These are phyloP conservation scores for Drosophila quadrilineata DNA, from an alignment of 1,140 invertebrate genomes.

Conservation along the genomic window DNA sequence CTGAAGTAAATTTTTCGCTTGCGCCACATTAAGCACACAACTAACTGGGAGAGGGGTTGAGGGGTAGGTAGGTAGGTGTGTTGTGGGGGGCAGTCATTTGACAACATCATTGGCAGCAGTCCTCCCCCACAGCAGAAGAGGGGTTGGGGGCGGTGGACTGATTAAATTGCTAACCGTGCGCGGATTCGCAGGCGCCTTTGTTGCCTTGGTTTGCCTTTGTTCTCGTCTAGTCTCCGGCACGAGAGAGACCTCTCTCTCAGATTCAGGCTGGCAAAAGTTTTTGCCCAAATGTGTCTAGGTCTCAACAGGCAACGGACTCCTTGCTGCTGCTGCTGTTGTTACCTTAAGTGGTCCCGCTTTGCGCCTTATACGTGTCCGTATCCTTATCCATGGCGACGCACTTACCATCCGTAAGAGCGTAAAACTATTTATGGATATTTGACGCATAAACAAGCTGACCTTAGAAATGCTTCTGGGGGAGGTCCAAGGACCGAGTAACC, in stretches of 20 bases:
- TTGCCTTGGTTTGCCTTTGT: constrained; percentile 60
- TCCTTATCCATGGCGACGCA: constrained; percentile 24
- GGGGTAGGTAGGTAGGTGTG: neutral
- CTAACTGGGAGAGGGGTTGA: neutral
- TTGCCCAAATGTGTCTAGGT: constrained; percentile 69
- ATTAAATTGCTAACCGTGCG: constrained; percentile 66
- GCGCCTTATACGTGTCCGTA: constrained; percentile 9
- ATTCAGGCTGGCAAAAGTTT: constrained; percentile 28
- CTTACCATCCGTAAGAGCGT: constrained; percentile 48
- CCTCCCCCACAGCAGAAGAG: constrained; percentile 7
- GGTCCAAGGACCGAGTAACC: constrained; percentile 5
- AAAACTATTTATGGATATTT: constrained; percentile 79
- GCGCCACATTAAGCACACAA: constrained; percentile 70
- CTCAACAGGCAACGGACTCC: constrained; percentile 21
- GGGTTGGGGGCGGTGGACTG: too few relatives aligned
- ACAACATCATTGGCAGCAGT: constrained; percentile 68
- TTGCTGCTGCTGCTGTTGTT: constrained; percentile 30
- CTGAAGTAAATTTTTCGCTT: constrained; percentile 51
- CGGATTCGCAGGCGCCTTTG: constrained; percentile 41
- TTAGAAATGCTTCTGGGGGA: too few relatives aligned
- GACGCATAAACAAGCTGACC: constrained; percentile 72
- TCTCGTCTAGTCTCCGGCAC: constrained; percentile 41
- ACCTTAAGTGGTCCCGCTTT: constrained; percentile 62
- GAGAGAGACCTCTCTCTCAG: neutral
- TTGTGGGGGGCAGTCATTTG: constrained; percentile 58